Percentiles rank a stretch among this genome's conserved stretches.
phyloP scores from a whole-genome alignment of 2,888 invertebrate species.

The Rhogogaster chlorosoma region DNA sequence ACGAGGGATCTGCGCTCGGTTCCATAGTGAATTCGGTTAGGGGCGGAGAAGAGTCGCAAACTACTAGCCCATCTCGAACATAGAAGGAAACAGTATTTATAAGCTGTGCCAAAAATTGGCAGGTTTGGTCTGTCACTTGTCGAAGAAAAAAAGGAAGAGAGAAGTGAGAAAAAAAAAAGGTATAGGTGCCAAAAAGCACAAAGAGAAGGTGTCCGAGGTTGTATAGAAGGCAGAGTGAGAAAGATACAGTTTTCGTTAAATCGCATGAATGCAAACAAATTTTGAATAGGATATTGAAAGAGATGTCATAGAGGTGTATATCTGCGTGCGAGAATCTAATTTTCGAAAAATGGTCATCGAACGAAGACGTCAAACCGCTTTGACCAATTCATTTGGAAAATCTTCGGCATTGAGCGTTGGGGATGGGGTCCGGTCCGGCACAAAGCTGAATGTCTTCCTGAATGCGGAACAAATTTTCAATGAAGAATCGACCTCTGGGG shows the following conservation, averaged over 20 bases:
- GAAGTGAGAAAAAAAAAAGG: background rate
- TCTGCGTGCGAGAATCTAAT: conserved; percentile 36
- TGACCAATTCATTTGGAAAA: conserved; percentile 50
- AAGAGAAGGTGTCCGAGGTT: background rate
- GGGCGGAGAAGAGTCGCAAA: conserved; percentile 13
- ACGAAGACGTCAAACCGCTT: conserved; percentile 46
- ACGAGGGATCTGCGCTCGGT: conserved; percentile 50
- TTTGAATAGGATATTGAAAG: conserved; percentile 66
- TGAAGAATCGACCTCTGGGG: background rate
- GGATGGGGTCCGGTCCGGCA: background rate
- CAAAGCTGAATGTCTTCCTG: background rate
- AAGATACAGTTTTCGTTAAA: conserved; percentile 51
- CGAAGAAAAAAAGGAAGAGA: background rate
- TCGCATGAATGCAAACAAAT: conserved; percentile 74
- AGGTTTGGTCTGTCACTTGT: conserved; percentile 9
- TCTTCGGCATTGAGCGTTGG: background rate
- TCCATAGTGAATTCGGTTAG: conserved; percentile 11
- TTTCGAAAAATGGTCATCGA: conserved; percentile 44
- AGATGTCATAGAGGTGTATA: background rate
- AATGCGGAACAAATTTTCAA: conserved; percentile 43
- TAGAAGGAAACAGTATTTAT: background rate
- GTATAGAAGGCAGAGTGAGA: background rate
- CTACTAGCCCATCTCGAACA: background rate
- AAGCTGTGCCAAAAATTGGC: conserved; percentile 32
- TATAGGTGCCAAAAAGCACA: background rate